phyloP scores from a whole-genome alignment of 2,888 invertebrate genomes.

The Chymomyza amoena region DNA sequence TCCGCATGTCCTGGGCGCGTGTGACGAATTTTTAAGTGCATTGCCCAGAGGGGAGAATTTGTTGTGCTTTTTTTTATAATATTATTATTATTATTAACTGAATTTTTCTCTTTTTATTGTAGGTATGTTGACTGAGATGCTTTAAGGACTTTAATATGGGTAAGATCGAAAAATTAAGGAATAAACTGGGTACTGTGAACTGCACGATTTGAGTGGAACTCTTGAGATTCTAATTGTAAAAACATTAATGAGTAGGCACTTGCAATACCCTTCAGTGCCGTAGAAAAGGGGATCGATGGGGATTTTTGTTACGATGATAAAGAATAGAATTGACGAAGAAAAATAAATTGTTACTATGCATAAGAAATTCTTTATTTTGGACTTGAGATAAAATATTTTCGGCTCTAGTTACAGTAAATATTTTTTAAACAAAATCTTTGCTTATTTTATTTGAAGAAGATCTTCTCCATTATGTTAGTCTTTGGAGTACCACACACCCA shows the following conservation, averaged over 20 bases:
- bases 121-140: constrained; percentile 39
- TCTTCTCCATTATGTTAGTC: neutral
- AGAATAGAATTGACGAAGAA: too few relatives aligned
- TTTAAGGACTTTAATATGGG: neutral
- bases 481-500: neutral
- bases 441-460: neutral
- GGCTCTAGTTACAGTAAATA: too few relatives aligned
- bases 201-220: neutral
- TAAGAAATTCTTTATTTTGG: too few relatives aligned
- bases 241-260: neutral
- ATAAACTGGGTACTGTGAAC: neutral
- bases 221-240: neutral
- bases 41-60: constrained; percentile 21
- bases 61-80: neutral
- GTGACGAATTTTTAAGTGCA: constrained; percentile 69
- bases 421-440: neutral
- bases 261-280: too few relatives aligned
- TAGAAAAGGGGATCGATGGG: too few relatives aligned
- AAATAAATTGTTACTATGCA: too few relatives aligned
- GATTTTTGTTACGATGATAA: too few relatives aligned
- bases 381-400: too few relatives aligned
- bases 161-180: neutral
- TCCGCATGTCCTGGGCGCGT: constrained; percentile 52
- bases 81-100: constrained; percentile 21
- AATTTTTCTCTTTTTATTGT: constrained; percentile 27